Conservation (phyloP, 92 coral and sea anemone species). For the Umimayanthus kanabou region DNA sequence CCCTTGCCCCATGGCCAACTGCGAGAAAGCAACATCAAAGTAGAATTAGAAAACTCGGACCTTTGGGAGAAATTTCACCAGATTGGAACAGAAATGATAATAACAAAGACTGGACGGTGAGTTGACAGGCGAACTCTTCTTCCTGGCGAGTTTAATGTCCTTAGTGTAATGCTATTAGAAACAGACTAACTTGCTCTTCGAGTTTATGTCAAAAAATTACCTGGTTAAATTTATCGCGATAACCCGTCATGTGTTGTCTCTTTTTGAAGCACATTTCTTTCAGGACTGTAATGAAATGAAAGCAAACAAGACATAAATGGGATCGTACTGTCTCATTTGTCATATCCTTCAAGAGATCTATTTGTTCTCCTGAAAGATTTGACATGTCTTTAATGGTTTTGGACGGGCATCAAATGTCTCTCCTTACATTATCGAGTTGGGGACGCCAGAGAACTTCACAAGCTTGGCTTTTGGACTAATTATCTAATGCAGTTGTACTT, state of each 20-base stretch:
- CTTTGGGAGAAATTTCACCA: conserved; percentile 91
- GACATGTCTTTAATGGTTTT: conserved; percentile 47
- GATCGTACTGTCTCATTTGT: conserved; percentile 42
- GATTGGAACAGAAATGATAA: conserved; percentile 91
- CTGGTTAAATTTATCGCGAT: conserved; percentile 3
- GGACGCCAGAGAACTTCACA: background rate
- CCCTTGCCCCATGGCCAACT: conserved; percentile 84
- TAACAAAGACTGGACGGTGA: conserved; percentile 93
- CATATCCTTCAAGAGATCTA: conserved; percentile 42
- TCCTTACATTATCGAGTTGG: background rate
- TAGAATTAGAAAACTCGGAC: conserved; percentile 85
- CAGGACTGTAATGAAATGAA: conserved; percentile 43
- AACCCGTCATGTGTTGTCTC: conserved; percentile 12
- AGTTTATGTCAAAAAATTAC: background rate
- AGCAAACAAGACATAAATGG: conserved; percentile 36
- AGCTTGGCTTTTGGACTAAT: background rate
- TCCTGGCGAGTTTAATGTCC: conserved; percentile 18
- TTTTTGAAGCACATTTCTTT: conserved; percentile 40
- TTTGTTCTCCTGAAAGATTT: conserved; percentile 42
- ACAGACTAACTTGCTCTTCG: background rate
- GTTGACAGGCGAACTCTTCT: conserved; percentile 19
- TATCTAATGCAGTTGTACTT: background rate
- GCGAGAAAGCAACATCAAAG: conserved; percentile 61
- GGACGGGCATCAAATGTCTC: conserved; percentile 41
- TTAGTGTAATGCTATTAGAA: background rate